phyloP scores from a whole-genome alignment of 2,888 invertebrate genomes.

The Steinernema scapterisci region DNA sequence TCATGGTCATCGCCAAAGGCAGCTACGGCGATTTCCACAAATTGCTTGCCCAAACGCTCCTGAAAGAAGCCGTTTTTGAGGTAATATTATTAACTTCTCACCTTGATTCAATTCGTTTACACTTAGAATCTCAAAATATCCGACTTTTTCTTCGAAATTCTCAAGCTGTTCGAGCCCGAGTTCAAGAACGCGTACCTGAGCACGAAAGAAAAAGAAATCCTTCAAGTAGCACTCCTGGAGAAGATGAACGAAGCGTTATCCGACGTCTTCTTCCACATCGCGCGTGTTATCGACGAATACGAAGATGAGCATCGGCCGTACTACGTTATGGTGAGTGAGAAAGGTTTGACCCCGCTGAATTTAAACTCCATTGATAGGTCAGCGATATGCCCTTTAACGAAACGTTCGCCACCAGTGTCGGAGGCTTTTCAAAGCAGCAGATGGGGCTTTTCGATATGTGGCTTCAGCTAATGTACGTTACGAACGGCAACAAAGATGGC shows the following conservation, averaged over 20 bases:
- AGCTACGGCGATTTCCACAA: conserved; percentile 16
- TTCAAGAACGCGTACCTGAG: background rate
- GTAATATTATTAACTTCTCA: background rate
- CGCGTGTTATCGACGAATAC: background rate
- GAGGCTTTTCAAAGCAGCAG: conserved; percentile 37
- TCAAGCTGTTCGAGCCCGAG: background rate
- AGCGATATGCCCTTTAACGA: conserved; percentile 34
- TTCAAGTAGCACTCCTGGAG: background rate
- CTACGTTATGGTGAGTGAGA: background rate
- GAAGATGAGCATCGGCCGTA: background rate
- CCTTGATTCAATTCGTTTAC: background rate
- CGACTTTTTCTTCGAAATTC: background rate
- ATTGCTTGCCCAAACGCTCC: conserved; percentile 15
- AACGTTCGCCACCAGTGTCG: conserved; percentile 13
- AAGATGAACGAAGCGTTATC: conserved; percentile 19
- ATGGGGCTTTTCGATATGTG: conserved; percentile 39
- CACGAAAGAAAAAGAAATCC: background rate
- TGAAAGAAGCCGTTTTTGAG: background rate
- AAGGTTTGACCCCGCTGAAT: background rate
- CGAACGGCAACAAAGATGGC: background rate
- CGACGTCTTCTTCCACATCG: conserved; percentile 18
- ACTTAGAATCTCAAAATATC: background rate
- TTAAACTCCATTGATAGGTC: conserved; percentile 13
- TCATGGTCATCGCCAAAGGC: background rate
- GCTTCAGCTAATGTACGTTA: conserved; percentile 41